Conservation (phyloP, 2,888 invertebrate species). For the Drosophila birchii region DNA sequence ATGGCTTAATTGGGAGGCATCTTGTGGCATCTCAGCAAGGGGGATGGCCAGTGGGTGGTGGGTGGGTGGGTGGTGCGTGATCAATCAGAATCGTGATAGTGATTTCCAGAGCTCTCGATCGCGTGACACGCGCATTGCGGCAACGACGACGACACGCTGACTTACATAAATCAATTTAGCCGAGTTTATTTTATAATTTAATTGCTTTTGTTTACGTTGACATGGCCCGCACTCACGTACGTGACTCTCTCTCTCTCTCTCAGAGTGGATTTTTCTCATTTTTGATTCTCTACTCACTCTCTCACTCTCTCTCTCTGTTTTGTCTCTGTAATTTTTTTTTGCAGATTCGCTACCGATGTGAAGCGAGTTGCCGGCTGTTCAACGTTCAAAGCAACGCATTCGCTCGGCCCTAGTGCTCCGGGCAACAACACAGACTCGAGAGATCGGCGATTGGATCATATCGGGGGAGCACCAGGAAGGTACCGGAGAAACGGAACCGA, state of each 20-base stretch:
- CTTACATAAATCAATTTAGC: constrained; percentile 75
- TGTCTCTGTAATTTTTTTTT: constrained; percentile 32
- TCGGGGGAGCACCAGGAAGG: constrained; percentile 13
- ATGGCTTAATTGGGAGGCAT: constrained; percentile 66
- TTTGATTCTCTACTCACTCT: constrained; percentile 21
- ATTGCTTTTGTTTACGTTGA: constrained; percentile 54
- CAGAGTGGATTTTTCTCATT: constrained; percentile 8
- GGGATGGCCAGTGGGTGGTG: neutral
- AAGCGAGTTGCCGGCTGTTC: constrained; percentile 71
- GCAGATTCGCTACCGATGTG: constrained; percentile 65
- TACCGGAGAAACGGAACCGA: constrained; percentile 15
- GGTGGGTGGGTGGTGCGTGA: constrained; percentile 22
- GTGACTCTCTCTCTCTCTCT: constrained; percentile 28
- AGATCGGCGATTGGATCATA: constrained; percentile 1
- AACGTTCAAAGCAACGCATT: constrained; percentile 58
- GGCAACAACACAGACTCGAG: constrained; percentile 50
- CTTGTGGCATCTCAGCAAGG: neutral
- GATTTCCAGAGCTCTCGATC: constrained; percentile 31
- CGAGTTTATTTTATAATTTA: constrained; percentile 77
- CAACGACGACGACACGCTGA: neutral
- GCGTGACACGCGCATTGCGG: constrained; percentile 28
- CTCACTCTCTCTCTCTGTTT: constrained; percentile 11
- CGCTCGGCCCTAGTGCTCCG: constrained; percentile 72
- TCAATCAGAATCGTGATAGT: constrained; percentile 28
- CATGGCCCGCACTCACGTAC: constrained; percentile 12